Evolutionary conservation across 2,888 invertebrate species (phyloP).

Genomic region (Aricia artaxerxes): DNA sequence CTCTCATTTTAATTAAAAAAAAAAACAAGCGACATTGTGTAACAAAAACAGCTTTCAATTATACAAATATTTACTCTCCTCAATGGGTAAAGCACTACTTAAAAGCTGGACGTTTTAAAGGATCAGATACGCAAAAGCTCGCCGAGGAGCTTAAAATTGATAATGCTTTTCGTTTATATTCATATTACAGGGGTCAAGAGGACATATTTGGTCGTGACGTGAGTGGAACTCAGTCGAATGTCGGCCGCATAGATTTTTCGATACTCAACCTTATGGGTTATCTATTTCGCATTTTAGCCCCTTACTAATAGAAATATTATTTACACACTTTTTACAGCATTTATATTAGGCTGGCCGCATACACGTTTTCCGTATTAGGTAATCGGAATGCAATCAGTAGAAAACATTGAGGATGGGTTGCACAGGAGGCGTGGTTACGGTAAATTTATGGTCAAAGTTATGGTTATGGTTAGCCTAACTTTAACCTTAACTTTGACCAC

Average conservation of each 20-base stretch:
- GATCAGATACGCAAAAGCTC: constrained; percentile 26
- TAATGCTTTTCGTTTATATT: constrained; percentile 23
- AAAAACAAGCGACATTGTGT: neutral
- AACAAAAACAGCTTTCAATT: neutral
- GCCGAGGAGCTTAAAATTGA: constrained; percentile 15
- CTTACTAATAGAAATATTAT: too few relatives aligned
- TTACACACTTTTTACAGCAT: too few relatives aligned
- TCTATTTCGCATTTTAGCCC: too few relatives aligned
- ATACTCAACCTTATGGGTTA: neutral
- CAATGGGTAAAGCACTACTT: neutral
- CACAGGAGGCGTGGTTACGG: too few relatives aligned
- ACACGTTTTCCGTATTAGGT: too few relatives aligned
- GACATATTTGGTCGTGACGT: neutral
- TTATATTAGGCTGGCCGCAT: too few relatives aligned
- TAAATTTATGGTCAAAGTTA: too few relatives aligned
- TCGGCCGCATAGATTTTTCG: neutral
- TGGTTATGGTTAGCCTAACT: too few relatives aligned
- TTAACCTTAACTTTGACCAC: too few relatives aligned
- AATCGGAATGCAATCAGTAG: too few relatives aligned
- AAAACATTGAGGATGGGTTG: too few relatives aligned
- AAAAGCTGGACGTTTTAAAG: constrained; percentile 18
- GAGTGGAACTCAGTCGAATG: neutral
- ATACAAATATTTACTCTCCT: constrained; percentile 28
- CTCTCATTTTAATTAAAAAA: too few relatives aligned
- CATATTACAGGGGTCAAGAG: constrained; percentile 19